Evolutionary conservation across 2,888 invertebrate species (phyloP), one percentile per base, ranked within the genome.

Genomic region (Drosophila fungiperda): DNA sequence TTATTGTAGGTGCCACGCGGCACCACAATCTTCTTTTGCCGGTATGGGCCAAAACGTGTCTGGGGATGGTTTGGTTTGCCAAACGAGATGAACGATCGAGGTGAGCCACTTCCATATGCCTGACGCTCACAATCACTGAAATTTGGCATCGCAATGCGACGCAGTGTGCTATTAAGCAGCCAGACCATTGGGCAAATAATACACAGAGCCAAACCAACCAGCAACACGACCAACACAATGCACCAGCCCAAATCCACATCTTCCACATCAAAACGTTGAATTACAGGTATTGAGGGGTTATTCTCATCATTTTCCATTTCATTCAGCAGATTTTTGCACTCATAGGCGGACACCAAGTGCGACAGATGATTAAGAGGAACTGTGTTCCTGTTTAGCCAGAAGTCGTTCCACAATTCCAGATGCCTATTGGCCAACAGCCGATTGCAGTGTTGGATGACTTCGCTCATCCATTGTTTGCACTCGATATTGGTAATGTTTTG

Each of bases 401-500:
- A 89, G 6, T 57, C 64, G 12, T 89, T 72, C 83, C 78, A 85
- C 7, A 85, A 70, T 12, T 57, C 74, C 0, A 76, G 42, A 23
- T 65, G 55, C 38, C 70, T 59, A 5, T 62, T 55, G 9, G 67
- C 69, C 48, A 82, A 33, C 7, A 90, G 36, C 1, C 73, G 73
- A 15, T 63, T 71, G 59, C 90, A 86, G 35, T 85, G 76, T 8
- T 55, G 53, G 12, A 70, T 57, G 1, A 80, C 70, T 7, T 75
- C 63, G 15, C 33, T 60, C 45, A 86, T 66, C 90, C 88, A 86
- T 7, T 67, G 45, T 60, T 80, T 83, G 66, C 88, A 90, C 33
- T 80, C 78, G 17, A 6, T 33, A 26, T 74, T 64, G 1, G 72
- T 40, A 11, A 76, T 62, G 36, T 77, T 62, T 15, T 70, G 26